Conservation (phyloP, 2,888 invertebrate species). For the Drosophila anceps region DNA sequence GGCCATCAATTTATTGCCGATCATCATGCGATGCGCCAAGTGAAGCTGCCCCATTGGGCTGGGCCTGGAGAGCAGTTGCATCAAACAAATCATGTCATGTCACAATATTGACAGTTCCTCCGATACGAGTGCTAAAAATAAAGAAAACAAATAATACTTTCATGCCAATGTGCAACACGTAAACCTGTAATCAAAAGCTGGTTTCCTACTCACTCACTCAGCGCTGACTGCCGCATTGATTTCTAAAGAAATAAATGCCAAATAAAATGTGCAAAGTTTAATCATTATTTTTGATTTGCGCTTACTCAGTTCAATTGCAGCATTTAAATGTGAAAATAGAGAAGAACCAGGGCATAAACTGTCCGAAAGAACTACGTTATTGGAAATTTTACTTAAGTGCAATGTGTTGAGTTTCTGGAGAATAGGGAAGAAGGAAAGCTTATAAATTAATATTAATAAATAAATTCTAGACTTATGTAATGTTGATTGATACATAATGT, state of each 20-base stretch:
- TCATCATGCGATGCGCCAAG: slow-evolving; percentile 72
- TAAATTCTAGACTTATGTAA: too few species aligned
- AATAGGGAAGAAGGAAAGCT: background rate
- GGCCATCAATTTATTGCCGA: slow-evolving; percentile 76
- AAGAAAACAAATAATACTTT: slow-evolving; percentile 19
- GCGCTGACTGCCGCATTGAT: slow-evolving; percentile 32
- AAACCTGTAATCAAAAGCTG: slow-evolving; percentile 52
- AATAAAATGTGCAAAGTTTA: slow-evolving; percentile 23
- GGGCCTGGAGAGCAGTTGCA: slow-evolving; percentile 29
- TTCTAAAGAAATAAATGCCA: slow-evolving; percentile 8
- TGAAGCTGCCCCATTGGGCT: slow-evolving; percentile 28
- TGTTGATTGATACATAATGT: too few species aligned
- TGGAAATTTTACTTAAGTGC: background rate
- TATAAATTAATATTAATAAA: too few species aligned
- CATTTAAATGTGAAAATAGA: background rate
- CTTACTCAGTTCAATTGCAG: slow-evolving; percentile 4
- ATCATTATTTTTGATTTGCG: slow-evolving; percentile 27
- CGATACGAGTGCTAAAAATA: slow-evolving; percentile 61
- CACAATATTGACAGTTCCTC: slow-evolving; percentile 73
- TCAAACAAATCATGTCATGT: slow-evolving; percentile 73
- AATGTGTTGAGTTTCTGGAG: too few species aligned
- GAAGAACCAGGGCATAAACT: slow-evolving; percentile 55
- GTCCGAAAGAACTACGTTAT: slow-evolving; percentile 20
- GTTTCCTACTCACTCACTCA: slow-evolving; percentile 12
- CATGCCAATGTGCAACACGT: slow-evolving; percentile 16